Conservation (phyloP, 1,140 invertebrate genomes). For the Diabrotica undecimpunctata region DNA sequence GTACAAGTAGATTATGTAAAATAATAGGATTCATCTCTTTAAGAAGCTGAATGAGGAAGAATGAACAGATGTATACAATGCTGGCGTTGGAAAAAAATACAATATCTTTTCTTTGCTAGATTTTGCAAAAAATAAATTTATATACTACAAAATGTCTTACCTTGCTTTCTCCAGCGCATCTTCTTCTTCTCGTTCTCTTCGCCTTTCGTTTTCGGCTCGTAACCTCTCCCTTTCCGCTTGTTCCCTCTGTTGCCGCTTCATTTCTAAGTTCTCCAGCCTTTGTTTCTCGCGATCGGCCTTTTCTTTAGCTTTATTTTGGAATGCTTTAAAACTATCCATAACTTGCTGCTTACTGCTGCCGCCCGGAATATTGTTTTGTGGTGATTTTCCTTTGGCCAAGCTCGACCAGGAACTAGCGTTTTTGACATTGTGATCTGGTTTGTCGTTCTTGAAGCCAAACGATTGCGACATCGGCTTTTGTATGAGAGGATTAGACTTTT, state of each 20-base stretch:
- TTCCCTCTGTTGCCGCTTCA: constrained; percentile 74
- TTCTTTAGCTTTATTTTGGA: constrained; percentile 93
- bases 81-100: neutral
- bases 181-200: constrained; percentile 75
- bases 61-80: neutral
- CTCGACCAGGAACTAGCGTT: constrained; percentile 92
- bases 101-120: no score
- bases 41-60: no score
- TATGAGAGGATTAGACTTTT: constrained; percentile 29
- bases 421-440: constrained; percentile 68
- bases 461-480: constrained; percentile 47
- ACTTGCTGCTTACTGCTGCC: constrained; percentile 56
- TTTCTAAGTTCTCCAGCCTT: constrained; percentile 76
- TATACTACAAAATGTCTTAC: constrained; percentile 37
- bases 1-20: no score
- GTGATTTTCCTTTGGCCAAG: constrained; percentile 78
- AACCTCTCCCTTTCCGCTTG: constrained; percentile 77
- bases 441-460: constrained; percentile 41
- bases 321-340: constrained; percentile 74
- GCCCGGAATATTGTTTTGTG: constrained; percentile 56
- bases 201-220: constrained; percentile 73
- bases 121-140: no score
- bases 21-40: no score
- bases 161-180: constrained; percentile 69
- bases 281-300: constrained; percentile 87